These are phyloP conservation scores for Fukomys damarensis DNA, from an alignment of 2,113 vertebrate species.

Conservation along the genomic window DNA sequence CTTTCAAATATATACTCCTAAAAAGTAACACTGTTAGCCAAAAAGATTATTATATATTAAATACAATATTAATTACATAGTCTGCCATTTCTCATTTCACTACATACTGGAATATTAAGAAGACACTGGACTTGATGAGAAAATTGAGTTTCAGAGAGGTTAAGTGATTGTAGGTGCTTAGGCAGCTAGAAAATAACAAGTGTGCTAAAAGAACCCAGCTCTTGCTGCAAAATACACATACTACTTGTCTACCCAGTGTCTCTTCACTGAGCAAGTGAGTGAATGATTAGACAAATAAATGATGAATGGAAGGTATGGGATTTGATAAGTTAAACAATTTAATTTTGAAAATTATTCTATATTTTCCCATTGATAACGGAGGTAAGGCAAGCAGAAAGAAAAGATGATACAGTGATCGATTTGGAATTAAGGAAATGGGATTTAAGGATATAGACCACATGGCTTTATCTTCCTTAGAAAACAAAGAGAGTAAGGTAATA, in stretches of 20 bases:
- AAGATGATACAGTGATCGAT: neutral
- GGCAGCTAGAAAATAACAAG: neutral
- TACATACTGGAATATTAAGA: neutral
- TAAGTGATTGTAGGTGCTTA: neutral
- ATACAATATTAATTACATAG: neutral
- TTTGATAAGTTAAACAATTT: neutral
- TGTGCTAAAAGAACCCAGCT: neutral
- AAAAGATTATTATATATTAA: constrained; percentile 26
- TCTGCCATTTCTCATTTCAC: constrained; percentile 45
- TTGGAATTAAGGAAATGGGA: neutral
- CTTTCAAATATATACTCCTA: neutral
- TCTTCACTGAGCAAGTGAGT: neutral
- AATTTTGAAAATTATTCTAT: constrained; percentile 16
- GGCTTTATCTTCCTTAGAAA: neutral
- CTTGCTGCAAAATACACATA: neutral
- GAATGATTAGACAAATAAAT: neutral
- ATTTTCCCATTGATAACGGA: neutral
- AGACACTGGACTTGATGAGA: neutral
- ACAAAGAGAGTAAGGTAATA: neutral
- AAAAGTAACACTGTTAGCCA: neutral
- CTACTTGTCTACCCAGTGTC: neutral
- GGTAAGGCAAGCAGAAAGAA: neutral
- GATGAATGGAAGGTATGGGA: neutral
- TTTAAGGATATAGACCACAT: neutral
- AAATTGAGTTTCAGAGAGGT: constrained; percentile 1